Evolutionary conservation across 2,888 invertebrate species (phyloP), one percentile per base, ranked within the genome.

Genomic region (Ornithoptera priamus): DNA sequence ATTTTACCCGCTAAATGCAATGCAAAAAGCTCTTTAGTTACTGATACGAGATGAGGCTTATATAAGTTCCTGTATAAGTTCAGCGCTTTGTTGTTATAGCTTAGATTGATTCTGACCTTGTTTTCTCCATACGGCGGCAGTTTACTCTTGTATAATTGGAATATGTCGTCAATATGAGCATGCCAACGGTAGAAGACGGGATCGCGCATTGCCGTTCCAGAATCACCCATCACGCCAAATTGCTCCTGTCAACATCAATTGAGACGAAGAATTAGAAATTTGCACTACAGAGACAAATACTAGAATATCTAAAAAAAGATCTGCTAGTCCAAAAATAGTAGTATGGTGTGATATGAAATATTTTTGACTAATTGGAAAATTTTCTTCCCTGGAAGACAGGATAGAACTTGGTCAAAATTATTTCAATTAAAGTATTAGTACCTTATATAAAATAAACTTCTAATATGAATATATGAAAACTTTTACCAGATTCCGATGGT

Each of bases 161-260:
- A 97, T 56, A 97, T 88, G 77, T 96, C 95, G 77, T 97, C 96
- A 42, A 97, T 91, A 81, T 94, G 95, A 0, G 95, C 94, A 80
- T 97, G 97, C 96, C 96, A 97, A 81, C 96, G 94, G 88, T 97
- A 97, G 92, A 97, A 97, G 18, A 95, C 88, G 0, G 97, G 97
- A 87, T 97, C 97, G 7, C 97, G 93, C 97, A 97, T 97, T 0
- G 97, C 96, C 0, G 97, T 97, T 0, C 96, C 94, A 0, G 96
- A 94, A 80, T 97, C 97, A 0, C 96, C 97, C 94, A 97, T 97
- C 46, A 96, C 95, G 61, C 96, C 95, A 77, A 95, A 95, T 53
- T 94, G 94, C 87, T 97, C 97, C 95, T 96, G 80, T n/a, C 36
- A 60, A 24, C 15, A 17, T 50, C 39, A 18, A 50, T 50, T 50